Percentiles rank a stretch among this genome's conserved stretches.
phyloP scores from a whole-genome alignment of 1,140 invertebrate species.

The Archivesica marissinica region DNA sequence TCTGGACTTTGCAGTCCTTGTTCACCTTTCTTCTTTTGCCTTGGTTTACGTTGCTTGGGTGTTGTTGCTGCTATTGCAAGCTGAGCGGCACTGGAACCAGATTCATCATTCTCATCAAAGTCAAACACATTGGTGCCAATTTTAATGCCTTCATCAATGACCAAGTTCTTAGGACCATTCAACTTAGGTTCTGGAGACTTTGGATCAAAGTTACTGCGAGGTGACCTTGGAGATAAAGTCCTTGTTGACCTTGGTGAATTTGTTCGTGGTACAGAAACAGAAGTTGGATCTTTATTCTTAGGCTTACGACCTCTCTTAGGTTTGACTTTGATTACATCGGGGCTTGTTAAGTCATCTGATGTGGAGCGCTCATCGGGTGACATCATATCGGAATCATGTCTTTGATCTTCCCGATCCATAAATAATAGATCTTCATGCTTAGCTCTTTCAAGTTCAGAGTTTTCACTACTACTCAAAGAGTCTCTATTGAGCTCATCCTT shows the following conservation, averaged over 20 bases:
- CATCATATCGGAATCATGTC: slow-evolving; percentile 62
- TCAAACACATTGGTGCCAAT: slow-evolving; percentile 68
- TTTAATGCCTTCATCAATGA: slow-evolving; percentile 42
- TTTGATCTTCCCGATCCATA: slow-evolving; percentile 61
- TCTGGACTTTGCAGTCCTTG: slow-evolving; percentile 48
- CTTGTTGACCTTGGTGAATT: slow-evolving; percentile 70
- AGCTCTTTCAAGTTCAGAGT: slow-evolving; percentile 52
- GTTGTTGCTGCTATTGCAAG: slow-evolving; percentile 7
- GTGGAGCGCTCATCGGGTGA: slow-evolving; percentile 57
- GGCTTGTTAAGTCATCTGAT: slow-evolving; percentile 56
- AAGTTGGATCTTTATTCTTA: slow-evolving; percentile 47
- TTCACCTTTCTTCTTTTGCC: slow-evolving; percentile 56
- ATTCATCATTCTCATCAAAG: slow-evolving; percentile 69
- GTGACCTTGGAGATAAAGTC: slow-evolving; percentile 73
- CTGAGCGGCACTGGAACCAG: slow-evolving; percentile 35
- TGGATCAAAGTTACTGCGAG: slow-evolving; percentile 66
- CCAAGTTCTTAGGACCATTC: slow-evolving; percentile 44
- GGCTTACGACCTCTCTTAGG: slow-evolving; percentile 47
- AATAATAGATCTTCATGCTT: slow-evolving; percentile 58
- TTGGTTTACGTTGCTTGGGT: slow-evolving; percentile 51
- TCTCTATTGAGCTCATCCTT: slow-evolving; percentile 58
- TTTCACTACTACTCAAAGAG: slow-evolving; percentile 56
- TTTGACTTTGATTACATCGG: slow-evolving; percentile 50
- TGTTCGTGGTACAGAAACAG: slow-evolving; percentile 68
- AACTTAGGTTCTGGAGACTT: slow-evolving; percentile 63